Evolutionary conservation across 2,113 vertebrate genomes (phyloP), one percentile per base, ranked within the genome.

Genomic region (Microtus ochrogaster): DNA sequence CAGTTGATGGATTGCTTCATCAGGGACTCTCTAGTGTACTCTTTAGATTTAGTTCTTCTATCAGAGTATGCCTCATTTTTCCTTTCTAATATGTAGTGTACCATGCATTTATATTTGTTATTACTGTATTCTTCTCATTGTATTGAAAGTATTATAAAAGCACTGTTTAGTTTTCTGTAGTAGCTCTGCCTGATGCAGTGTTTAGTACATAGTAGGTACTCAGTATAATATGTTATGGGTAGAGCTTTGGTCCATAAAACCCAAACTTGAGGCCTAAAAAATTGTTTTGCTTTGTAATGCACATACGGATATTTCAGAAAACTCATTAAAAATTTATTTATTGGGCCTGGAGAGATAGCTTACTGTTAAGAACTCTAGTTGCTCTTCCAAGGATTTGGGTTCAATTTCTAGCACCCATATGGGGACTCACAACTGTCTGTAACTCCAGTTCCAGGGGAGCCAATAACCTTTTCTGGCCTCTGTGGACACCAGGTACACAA

Each of bases 141-240:
- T 16, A 84, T 28, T 89, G 10, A 85, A 82, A 92, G n/a, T 44
- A 78, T 93, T 55, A 52, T 11, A 89, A 39, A 81, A 82, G 92
- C 55, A 61, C 84, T 28, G 44, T 58, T 89, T 66, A 36, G 22
- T 93, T 91, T 44, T 63, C 11, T 7, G 0, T 30, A 58, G 41
- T 94, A 28, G 93, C 13, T 49, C 30, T 94, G n/a, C 47, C 76
- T 92, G 61, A 36, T 11, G 77, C 91, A 63, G 8, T 96, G 14
- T 91, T 47, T 91, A 4, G 39, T 16, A 73, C 41, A 47, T 28
- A 93, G 77, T 87, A 61, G 79, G 55, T 95, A 55, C 52, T 79
- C 49, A 87, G 19, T 93, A 81, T 21, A 79, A 52, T 94, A 92
- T 96, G 39, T 94, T 92, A 39, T 55, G 33, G 84, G 76, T 94